A percentile compares a stretch with the other conserved stretches of the same genome.
phyloP scores from a whole-genome alignment of 2,113 vertebrate genomes.

The Dicrurus megarhynchus region DNA sequence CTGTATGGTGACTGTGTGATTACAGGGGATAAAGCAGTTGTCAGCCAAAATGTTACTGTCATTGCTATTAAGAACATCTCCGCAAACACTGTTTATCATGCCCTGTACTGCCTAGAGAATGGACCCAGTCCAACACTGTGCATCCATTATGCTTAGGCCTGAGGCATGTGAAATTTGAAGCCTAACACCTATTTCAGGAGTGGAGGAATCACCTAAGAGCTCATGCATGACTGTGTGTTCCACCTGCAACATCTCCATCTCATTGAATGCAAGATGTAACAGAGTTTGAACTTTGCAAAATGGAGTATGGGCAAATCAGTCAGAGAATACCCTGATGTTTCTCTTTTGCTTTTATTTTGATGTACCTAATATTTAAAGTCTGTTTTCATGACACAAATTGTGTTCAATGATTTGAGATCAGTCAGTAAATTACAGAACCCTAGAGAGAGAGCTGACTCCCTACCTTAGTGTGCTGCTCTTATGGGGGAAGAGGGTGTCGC shows the following conservation, averaged over 20 bases:
- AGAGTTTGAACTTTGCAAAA: not conserved
- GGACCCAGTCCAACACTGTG: too few relatives aligned
- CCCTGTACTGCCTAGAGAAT: not conserved
- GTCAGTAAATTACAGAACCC: not conserved
- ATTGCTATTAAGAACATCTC: not conserved
- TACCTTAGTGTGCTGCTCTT: not conserved
- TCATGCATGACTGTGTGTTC: not conserved
- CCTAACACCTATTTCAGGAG: not conserved
- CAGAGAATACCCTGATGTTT: not conserved
- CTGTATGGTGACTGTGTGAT: not conserved
- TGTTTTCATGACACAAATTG: not conserved
- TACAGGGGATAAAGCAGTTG: not conserved
- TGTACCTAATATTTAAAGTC: not conserved
- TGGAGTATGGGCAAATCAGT: not conserved
- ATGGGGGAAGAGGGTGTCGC: not conserved
- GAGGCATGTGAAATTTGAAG: not conserved
- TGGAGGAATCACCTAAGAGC: rapidly evolving
- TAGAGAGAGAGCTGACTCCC: not conserved
- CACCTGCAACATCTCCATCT: not conserved
- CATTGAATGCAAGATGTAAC: not conserved
- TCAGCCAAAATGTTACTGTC: not conserved
- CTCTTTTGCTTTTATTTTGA: not conserved
- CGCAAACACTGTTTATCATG: not conserved
- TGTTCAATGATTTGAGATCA: not conserved
- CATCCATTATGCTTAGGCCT: not conserved